phyloP scores from a whole-genome alignment of 2,888 invertebrate genomes.

The Lasioglossum pauxillum region DNA sequence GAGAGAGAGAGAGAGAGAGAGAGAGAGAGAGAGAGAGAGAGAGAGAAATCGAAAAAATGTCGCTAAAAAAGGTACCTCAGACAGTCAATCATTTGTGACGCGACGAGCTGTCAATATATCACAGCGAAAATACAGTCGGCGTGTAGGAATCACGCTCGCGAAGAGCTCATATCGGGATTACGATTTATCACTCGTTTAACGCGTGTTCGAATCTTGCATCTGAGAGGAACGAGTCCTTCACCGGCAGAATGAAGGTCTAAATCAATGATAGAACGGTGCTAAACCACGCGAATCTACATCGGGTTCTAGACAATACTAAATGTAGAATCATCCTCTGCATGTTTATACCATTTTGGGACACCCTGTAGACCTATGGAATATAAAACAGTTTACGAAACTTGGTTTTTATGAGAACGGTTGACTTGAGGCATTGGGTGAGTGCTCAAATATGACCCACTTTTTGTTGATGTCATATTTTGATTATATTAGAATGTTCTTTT shows the following conservation, averaged over 20 bases:
- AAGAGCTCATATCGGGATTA: slow-evolving; percentile 54
- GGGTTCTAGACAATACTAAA: not conserved
- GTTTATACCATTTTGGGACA: no score
- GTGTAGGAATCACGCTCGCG: slow-evolving; percentile 56
- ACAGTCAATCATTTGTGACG: slow-evolving; percentile 60
- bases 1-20: not conserved
- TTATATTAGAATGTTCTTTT: no score
- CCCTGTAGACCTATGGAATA: no score
- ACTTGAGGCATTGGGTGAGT: no score
- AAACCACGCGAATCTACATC: not conserved
- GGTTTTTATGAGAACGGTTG: no score
- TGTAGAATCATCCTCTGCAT: no score
- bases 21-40: not conserved
- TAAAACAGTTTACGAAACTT: no score
- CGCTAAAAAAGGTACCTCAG: not conserved
- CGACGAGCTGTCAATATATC: slow-evolving; percentile 61
- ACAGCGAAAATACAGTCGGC: slow-evolving; percentile 55
- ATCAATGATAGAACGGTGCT: slow-evolving; percentile 12
- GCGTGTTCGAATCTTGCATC: slow-evolving; percentile 37
- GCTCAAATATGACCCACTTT: no score
- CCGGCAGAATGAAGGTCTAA: slow-evolving; percentile 7
- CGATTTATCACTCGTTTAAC: slow-evolving; percentile 65
- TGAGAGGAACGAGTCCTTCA: slow-evolving; percentile 15
- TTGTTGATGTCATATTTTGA: no score
- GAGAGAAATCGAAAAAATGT: slow-evolving; percentile 27